Conservation (phyloP, 2,888 invertebrate species). For the Clusia tigrina region DNA sequence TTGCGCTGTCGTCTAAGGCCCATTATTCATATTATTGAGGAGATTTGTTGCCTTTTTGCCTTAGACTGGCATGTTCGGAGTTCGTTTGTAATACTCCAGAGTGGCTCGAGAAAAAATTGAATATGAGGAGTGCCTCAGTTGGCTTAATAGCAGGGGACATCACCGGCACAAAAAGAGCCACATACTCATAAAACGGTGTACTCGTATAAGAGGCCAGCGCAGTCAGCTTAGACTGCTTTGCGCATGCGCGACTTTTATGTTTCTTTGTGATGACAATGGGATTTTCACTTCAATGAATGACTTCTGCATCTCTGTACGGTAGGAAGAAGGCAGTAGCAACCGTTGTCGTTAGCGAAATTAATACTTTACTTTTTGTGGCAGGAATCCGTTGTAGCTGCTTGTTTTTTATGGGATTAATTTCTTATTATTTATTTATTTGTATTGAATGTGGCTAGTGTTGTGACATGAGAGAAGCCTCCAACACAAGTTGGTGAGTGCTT, state of each 20-base stretch:
- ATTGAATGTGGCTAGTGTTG: background rate
- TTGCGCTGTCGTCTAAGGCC: constrained; percentile 16
- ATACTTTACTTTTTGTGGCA: background rate
- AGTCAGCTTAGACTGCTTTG: background rate
- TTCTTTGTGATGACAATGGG: background rate
- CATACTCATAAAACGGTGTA: too few relatives aligned
- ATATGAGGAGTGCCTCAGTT: constrained; percentile 6
- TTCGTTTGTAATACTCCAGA: too few relatives aligned
- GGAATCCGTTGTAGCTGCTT: background rate
- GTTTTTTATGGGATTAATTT: background rate
- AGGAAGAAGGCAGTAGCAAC: background rate
- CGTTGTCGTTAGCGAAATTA: background rate
- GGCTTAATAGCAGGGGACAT: background rate
- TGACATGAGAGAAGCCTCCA: too few relatives aligned
- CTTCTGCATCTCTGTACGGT: background rate
- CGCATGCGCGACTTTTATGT: background rate
- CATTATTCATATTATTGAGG: constrained; percentile 23
- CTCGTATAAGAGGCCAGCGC: too few relatives aligned
- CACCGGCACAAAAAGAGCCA: background rate
- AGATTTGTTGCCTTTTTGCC: constrained; percentile 1
- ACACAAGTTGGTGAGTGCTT: too few relatives aligned
- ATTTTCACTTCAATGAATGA: background rate
- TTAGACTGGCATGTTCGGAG: too few relatives aligned
- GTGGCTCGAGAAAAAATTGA: background rate
- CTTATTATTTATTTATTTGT: background rate